Evolutionary conservation across 1,140 invertebrate species (phyloP).

Genomic region (Heliothis virescens): DNA sequence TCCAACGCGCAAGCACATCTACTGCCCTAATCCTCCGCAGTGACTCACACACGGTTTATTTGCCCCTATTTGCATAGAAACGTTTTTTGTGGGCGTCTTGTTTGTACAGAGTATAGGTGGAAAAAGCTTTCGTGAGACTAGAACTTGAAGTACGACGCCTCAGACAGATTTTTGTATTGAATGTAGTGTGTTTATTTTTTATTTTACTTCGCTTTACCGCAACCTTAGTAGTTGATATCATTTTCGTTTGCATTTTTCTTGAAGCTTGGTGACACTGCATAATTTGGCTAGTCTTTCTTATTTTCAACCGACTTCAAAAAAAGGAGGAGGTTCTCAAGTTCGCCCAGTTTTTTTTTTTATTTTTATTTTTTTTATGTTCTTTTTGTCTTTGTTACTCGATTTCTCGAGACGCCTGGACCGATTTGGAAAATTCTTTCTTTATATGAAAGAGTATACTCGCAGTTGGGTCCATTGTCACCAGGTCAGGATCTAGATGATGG

Average conservation of each 20-base stretch:
- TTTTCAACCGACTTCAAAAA: too few relatives aligned
- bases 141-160: slow-evolving; percentile 60
- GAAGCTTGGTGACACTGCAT: slow-evolving; percentile 27
- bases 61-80: slow-evolving; percentile 85
- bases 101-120: slow-evolving; percentile 83
- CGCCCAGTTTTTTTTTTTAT: too few relatives aligned
- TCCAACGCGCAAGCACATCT: slow-evolving; percentile 47
- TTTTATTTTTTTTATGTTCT: too few relatives aligned
- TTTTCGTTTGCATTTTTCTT: slow-evolving; percentile 26
- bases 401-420: too few relatives aligned
- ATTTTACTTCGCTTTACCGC: slow-evolving; percentile 33
- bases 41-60: slow-evolving; percentile 80
- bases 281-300: slow-evolving; percentile 4
- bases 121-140: slow-evolving; percentile 71
- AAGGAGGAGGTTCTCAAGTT: too few relatives aligned
- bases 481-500: too few relatives aligned
- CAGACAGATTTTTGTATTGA: slow-evolving; percentile 76
- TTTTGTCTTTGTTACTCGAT: too few relatives aligned
- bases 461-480: too few relatives aligned
- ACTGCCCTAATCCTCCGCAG: slow-evolving; percentile 54
- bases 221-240: slow-evolving; percentile 40
- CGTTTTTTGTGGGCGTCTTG: slow-evolving; percentile 83
- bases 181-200: slow-evolving; percentile 62
- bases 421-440: too few relatives aligned
- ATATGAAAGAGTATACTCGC: too few relatives aligned